A percentile compares a stretch with the other conserved stretches of the same genome.
These are phyloP conservation scores for Micoletzkya japonica DNA, from an alignment of 2,888 invertebrate genomes.

Conservation along the genomic window DNA sequence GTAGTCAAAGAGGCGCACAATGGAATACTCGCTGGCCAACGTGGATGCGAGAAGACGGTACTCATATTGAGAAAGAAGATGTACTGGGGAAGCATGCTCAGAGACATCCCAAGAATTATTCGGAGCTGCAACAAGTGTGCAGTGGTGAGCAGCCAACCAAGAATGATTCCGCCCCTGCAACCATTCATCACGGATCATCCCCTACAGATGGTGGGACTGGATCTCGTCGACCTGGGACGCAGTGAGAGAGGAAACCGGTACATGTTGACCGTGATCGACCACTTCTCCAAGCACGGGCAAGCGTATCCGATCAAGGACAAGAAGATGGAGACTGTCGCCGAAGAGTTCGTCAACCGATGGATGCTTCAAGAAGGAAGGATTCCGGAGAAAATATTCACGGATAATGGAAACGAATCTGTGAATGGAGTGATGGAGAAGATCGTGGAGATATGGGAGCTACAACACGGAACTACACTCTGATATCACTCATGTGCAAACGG, in stretches of 20 bases:
- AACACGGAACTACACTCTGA: not conserved
- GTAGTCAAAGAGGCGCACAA: not conserved
- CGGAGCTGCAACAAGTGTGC: not conserved
- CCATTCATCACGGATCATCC: not conserved
- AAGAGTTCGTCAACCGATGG: not conserved
- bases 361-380: constrained; percentile 10
- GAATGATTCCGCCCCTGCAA: not conserved
- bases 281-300: constrained; percentile 1
- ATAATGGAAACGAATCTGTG: constrained; percentile 3
- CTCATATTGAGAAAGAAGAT: not conserved
- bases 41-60: not conserved
- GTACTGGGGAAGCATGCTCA: constrained; percentile 1
- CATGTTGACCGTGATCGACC: constrained; percentile 3
- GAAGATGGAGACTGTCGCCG: not conserved
- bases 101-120: not conserved
- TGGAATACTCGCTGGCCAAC: not conserved
- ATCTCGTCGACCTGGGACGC: not conserved
- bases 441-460: not conserved
- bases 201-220: constrained; percentile 11
- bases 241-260: not conserved
- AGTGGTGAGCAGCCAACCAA: not conserved
- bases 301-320: not conserved
- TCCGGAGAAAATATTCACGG: not conserved
- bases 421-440: not conserved
- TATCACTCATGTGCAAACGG: constrained; percentile 31